Base-by-base conservation (phyloP, 2,888 invertebrate species). In the Perizoma affinitatum region DNA sequence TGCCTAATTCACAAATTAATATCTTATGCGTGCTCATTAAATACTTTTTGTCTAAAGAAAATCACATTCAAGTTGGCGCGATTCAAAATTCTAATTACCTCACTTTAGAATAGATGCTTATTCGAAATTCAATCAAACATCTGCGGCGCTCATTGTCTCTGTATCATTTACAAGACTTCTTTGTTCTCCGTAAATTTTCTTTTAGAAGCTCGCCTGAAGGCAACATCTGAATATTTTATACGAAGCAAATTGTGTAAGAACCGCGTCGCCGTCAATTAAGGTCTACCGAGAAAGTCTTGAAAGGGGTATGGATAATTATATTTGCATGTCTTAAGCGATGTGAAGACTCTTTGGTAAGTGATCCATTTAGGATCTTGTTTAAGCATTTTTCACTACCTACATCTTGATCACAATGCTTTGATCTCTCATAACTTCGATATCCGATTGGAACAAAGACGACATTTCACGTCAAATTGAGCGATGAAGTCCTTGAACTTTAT, bases 161-260 rank as follows among this genome's bases (percentile, higher is more conserved):
- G 68, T 59, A 78, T 69, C 67, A 66, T 40, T 38, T 38, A 10
- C 47, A 50, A 52, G 43, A 34, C 69, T 75, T 61, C 64, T 72
- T 78, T 76, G 75, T 78, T 76, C 71, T 73, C 42, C 48, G 63
- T 68, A 72, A 74, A 76, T 75, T 74, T 70, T 72, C 70, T 73
- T 73, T 68, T 63, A 46, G 22, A 65, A 64, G 63, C 36, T 51
- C 42, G 52, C 63, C 52, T 58, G 36, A 66, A 64, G 62, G 59
- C 61, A 60, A 49, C 61, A 50, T 47, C 58, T 72, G 71, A 71
- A 73, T 74, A 78, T 74, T 73, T 75, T 72, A 73, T 74, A 71
- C 63, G 64, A 59, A 53, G 57, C 60, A 62, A 74, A 69, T 68
- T 66, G 68, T 72, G 63, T 64, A 66, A 61, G 67, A 69, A 74